Percentiles rank a stretch among this genome's conserved stretches.
phyloP scores from a whole-genome alignment of 2,888 invertebrate genomes.

The Drosophila fungiperda region DNA sequence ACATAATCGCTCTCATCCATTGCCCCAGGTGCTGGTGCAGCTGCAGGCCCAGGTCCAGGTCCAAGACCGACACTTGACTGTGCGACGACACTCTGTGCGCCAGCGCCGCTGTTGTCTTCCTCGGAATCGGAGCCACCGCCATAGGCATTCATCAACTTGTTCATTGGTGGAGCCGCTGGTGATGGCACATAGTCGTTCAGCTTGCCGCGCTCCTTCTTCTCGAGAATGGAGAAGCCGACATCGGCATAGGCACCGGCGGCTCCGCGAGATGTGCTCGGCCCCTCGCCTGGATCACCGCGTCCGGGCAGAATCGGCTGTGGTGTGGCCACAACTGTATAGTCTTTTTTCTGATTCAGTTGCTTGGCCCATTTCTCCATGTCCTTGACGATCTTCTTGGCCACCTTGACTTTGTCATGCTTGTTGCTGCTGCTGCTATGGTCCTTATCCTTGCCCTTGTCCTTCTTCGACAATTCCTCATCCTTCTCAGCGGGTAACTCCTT shows the following conservation, averaged over 20 bases:
- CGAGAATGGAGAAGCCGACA: constrained; percentile 96
- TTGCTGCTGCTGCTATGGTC: constrained; percentile 67
- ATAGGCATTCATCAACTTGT: constrained; percentile 90
- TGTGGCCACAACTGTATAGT: constrained; percentile 85
- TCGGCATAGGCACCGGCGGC: constrained; percentile 90
- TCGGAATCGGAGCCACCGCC: constrained; percentile 91
- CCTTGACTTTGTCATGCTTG: constrained; percentile 97
- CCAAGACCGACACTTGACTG: neutral
- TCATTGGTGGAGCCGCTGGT: constrained; percentile 56
- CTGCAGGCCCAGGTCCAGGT: constrained; percentile 1
- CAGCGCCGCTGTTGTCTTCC: constrained; percentile 86
- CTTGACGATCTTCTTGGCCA: constrained; percentile 98
- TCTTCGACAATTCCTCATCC: constrained; percentile 77
- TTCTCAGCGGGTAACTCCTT: constrained; percentile 53
- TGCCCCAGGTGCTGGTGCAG: constrained; percentile 12
- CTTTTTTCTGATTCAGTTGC: constrained; percentile 97
- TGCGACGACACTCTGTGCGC: constrained; percentile 1
- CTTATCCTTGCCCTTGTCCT: constrained; percentile 87
- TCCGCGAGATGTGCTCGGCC: constrained; percentile 61
- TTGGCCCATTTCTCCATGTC: constrained; percentile 96
- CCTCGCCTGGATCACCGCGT: constrained; percentile 60
- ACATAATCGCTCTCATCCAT: constrained; percentile 91
- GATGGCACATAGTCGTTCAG: constrained; percentile 80
- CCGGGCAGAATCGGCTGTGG: constrained; percentile 80
- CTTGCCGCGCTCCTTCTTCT: constrained; percentile 88